phyloP scores from a whole-genome alignment of 2,797 vertebrate genomes.

The Apogon talboti region DNA sequence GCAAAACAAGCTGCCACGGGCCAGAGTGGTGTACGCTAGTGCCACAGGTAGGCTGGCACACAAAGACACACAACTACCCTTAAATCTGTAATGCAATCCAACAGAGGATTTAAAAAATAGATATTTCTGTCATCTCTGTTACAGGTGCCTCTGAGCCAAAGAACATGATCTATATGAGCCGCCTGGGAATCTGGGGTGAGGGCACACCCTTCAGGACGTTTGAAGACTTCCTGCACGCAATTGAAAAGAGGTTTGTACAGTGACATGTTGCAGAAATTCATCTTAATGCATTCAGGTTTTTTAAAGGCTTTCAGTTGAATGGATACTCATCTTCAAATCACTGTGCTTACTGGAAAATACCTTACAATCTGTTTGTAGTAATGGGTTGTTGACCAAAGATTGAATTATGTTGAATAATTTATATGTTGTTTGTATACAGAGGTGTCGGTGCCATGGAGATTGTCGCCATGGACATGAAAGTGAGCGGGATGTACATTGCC shows the following conservation, averaged over 20 bases:
- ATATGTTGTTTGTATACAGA: conserved; percentile 75
- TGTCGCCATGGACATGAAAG: conserved; percentile 99
- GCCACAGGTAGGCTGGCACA: conserved; percentile 89
- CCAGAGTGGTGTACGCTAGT: conserved; percentile 97
- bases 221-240: conserved; percentile 95
- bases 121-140: not conserved
- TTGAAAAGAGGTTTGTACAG: conserved; percentile 92
- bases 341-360: conserved; percentile 13
- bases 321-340: conserved; percentile 2
- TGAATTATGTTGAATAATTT: conserved; percentile 35
- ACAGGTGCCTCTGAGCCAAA: conserved; percentile 99
- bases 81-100: not conserved
- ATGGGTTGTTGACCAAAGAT: conserved; percentile 18
- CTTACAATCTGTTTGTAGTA: conserved; percentile 1
- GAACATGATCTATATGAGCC: conserved; percentile 99
- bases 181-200: conserved; percentile 98
- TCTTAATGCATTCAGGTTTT: not conserved
- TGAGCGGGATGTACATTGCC: conserved; percentile 99
- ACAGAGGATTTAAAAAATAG: not conserved
- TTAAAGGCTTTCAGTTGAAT: not conserved
- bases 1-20: conserved; percentile 94
- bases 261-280: conserved; percentile 1
- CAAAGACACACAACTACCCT: not conserved
- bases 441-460: conserved; percentile 99
- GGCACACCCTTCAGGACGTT: conserved; percentile 95